Conservation (phyloP, 2,797 vertebrate species). For the Borostomias antarcticus region DNA sequence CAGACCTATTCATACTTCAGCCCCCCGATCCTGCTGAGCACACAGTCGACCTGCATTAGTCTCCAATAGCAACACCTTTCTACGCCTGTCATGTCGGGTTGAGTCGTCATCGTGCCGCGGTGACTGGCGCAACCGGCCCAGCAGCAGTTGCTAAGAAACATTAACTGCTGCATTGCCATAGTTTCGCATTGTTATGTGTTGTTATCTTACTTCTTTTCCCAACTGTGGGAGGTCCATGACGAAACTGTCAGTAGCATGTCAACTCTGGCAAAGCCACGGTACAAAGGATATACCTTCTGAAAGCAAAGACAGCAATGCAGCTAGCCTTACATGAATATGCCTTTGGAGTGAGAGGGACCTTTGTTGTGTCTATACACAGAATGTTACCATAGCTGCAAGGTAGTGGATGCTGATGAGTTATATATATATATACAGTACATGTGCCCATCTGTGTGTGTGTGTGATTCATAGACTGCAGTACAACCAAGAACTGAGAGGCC, state of each 20-base stretch:
- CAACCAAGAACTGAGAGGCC: background rate
- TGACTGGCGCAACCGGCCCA: constrained; percentile 10
- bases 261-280: background rate
- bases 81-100: no score
- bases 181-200: background rate
- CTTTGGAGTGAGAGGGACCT: background rate
- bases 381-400: background rate
- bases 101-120: background rate
- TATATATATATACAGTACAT: no score
- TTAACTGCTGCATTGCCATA: constrained; percentile 1
- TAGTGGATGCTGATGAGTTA: background rate
- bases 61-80: no score
- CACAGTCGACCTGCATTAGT: no score
- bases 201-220: background rate
- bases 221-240: background rate
- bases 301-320: background rate
- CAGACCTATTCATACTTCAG: no score
- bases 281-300: background rate
- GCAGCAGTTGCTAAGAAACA: constrained; percentile 34
- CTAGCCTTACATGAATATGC: background rate
- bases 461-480: background rate
- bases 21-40: no score
- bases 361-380: background rate
- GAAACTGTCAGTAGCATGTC: background rate
- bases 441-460: background rate